These are phyloP conservation scores for Petromus typicus DNA, from an alignment of 2,113 vertebrate genomes.

Conservation along the genomic window DNA sequence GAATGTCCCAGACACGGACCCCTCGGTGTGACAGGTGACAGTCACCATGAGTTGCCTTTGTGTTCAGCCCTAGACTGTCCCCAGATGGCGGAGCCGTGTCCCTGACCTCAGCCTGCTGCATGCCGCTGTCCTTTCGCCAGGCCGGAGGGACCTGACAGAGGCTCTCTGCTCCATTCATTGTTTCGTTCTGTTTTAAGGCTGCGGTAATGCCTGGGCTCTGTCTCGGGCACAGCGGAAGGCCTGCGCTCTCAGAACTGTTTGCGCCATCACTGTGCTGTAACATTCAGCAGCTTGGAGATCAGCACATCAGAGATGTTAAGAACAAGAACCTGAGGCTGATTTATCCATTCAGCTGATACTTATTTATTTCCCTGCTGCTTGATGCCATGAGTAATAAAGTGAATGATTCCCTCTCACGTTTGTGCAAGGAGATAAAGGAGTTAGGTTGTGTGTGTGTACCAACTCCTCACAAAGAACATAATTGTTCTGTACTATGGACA, in stretches of 20 bases:
- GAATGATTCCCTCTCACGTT: not conserved
- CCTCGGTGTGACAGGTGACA: not conserved
- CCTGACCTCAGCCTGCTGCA: not conserved
- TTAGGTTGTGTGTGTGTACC: not conserved
- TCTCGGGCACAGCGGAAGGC: not conserved
- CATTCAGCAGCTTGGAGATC: not conserved
- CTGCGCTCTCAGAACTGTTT: not conserved
- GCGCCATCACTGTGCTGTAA: not conserved
- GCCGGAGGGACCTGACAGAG: not conserved
- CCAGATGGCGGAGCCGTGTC: not conserved
- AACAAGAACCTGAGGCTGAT: not conserved
- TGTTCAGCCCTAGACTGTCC: not conserved
- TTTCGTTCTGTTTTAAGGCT: not conserved
- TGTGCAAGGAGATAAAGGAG: not conserved
- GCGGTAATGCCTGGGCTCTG: not conserved
- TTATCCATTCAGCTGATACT: conserved; percentile 15
- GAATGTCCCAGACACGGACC: not conserved
- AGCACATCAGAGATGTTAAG: not conserved
- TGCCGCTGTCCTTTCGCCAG: not conserved
- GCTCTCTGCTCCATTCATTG: not conserved
- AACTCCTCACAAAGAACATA: not conserved
- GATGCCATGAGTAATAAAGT: not conserved
- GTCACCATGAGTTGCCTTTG: not conserved
- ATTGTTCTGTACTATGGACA: not conserved
- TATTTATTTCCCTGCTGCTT: not conserved